A percentile compares a stretch with the other conserved stretches of the same genome.
Conservation (phyloP, 2,113 vertebrate species). For the Cyanoramphus novaezelandiae region DNA sequence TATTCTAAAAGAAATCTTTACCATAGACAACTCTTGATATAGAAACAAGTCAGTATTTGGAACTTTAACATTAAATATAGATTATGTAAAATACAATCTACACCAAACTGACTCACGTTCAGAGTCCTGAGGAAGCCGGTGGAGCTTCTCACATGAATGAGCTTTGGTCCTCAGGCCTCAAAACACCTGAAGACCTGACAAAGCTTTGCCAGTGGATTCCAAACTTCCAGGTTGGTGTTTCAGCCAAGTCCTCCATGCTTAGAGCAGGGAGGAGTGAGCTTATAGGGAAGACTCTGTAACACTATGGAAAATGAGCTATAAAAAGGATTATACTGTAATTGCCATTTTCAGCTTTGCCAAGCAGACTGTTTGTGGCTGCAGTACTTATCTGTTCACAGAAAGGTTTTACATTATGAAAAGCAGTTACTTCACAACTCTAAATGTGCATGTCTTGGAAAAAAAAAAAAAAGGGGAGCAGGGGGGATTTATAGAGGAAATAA, state of each 20-base stretch:
- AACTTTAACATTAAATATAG: background rate
- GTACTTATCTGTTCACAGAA: background rate
- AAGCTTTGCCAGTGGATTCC: background rate
- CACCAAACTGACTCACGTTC: constrained; percentile 10
- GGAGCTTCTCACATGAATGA: background rate
- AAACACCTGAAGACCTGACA: background rate
- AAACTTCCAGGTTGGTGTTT: background rate
- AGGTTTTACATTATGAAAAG: background rate
- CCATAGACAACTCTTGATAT: constrained; percentile 30
- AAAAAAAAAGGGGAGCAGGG: background rate
- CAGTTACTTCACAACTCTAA: background rate
- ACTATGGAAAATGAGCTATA: background rate
- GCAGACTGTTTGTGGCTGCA: background rate
- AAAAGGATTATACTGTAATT: background rate
- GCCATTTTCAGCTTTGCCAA: background rate
- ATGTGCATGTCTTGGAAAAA: background rate
- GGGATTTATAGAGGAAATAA: background rate
- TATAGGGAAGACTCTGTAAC: constrained; percentile 6
- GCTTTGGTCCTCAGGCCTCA: constrained; percentile 49
- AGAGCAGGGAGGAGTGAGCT: background rate
- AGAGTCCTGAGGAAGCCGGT: background rate
- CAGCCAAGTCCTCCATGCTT: background rate
- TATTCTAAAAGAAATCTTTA: constrained; percentile 3
- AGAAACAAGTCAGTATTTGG: constrained; percentile 7
- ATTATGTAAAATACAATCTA: constrained; percentile 30